Evolutionary conservation across 64 coral and sea anemone genomes (phyloP).

Genomic region (Actinia equina): DNA sequence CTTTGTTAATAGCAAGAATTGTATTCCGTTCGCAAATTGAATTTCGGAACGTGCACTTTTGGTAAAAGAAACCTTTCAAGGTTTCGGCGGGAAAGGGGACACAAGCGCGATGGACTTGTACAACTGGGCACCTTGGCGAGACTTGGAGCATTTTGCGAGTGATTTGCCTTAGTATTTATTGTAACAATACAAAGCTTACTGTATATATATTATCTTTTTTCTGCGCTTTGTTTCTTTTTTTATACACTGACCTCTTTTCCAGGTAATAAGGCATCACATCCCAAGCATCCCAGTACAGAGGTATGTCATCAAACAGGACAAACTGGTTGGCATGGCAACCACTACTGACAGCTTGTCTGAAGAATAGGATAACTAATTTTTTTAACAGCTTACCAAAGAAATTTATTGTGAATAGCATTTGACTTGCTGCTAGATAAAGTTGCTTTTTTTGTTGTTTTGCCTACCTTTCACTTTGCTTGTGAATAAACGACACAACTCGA

Average conservation of each 20-base stretch:
- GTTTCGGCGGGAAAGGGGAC: too few species aligned
- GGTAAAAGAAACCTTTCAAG: too few species aligned
- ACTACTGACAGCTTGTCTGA: slow-evolving; percentile 69
- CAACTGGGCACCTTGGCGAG: too few species aligned
- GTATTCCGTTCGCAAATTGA: too few species aligned
- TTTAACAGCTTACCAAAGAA: not conserved
- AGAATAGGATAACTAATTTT: too few species aligned
- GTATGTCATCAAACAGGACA: slow-evolving; percentile 87
- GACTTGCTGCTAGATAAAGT: too few species aligned
- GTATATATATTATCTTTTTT: not conserved
- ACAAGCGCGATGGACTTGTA: too few species aligned
- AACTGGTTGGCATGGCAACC: slow-evolving; percentile 85
- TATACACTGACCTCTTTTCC: slow-evolving; percentile 58
- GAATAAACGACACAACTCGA: slow-evolving; percentile 38
- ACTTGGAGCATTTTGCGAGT: not conserved
- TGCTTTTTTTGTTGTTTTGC: not conserved
- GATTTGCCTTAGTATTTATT: too few species aligned
- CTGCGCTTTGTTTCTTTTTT: not conserved
- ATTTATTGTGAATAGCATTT: not conserved
- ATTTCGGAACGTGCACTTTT: too few species aligned
- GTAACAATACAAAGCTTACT: too few species aligned
- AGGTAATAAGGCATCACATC: slow-evolving; percentile 96
- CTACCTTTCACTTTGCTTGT: slow-evolving; percentile 55
- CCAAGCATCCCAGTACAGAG: slow-evolving; percentile 97
- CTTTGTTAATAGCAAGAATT: too few species aligned